phyloP scores from a whole-genome alignment of 2,888 invertebrate species.

The Auanema sp. region DNA sequence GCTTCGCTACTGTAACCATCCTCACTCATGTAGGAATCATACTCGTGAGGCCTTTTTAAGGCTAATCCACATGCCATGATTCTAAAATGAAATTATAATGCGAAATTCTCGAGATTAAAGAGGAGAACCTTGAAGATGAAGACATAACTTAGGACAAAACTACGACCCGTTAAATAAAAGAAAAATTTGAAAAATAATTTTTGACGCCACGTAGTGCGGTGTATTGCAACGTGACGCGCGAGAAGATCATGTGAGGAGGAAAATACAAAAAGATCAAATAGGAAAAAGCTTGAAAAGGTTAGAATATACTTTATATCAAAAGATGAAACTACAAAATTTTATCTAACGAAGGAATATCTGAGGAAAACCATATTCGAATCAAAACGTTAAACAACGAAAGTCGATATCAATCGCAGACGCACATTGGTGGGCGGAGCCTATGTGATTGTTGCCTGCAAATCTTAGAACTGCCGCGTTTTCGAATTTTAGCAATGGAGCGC shows the following conservation, averaged over 20 bases:
- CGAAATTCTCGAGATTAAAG: not conserved
- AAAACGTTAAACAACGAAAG: too few species aligned
- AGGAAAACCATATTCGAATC: too few species aligned
- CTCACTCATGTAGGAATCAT: constrained; percentile 56
- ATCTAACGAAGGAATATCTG: too few species aligned
- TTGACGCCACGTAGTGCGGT: not conserved
- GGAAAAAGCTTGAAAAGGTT: not conserved
- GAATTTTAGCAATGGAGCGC: too few species aligned
- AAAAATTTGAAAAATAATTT: too few species aligned
- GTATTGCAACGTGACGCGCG: not conserved
- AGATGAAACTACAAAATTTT: too few species aligned
- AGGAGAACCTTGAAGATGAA: not conserved
- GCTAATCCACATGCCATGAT: constrained; percentile 64
- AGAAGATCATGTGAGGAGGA: not conserved
- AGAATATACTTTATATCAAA: not conserved
- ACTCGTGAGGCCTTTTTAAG: constrained; percentile 63
- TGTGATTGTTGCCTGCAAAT: too few species aligned
- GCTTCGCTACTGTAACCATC: constrained; percentile 50
- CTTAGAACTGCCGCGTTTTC: too few species aligned
- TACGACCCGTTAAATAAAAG: not conserved
- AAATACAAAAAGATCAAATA: not conserved
- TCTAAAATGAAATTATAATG: constrained; percentile 20
- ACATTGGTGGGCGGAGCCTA: too few species aligned
- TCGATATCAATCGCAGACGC: too few species aligned
- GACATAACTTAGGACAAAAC: not conserved